A percentile compares a stretch with the other conserved stretches of the same genome.
phyloP scores from a whole-genome alignment of 2,113 vertebrate genomes.

The Todiramphus chloris region DNA sequence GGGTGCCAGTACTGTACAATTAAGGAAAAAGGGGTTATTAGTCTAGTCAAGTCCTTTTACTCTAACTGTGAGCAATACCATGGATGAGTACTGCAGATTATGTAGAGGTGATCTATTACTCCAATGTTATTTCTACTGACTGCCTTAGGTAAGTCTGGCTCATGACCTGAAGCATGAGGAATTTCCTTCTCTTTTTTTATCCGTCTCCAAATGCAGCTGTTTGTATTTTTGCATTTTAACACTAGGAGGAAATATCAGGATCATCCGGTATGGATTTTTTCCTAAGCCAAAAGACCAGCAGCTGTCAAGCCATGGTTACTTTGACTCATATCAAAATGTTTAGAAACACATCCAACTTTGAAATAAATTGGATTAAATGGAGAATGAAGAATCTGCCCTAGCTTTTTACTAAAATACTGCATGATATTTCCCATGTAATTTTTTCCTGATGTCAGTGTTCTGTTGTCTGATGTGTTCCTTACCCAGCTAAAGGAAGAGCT shows the following conservation, averaged over 20 bases:
- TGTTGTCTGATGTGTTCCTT: neutral
- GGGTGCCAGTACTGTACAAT: neutral
- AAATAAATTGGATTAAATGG: neutral
- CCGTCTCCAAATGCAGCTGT: neutral
- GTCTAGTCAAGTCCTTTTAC: neutral
- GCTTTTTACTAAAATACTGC: neutral
- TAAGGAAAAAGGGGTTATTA: neutral
- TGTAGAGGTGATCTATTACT: neutral
- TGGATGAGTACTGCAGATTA: neutral
- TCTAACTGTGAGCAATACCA: neutral
- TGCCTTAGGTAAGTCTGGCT: neutral
- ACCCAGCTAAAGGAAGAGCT: neutral
- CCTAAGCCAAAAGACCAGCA: neutral
- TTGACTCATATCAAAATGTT: neutral
- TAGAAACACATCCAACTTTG: neutral
- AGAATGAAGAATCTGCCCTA: neutral
- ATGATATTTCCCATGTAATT: neutral
- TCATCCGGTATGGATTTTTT: neutral
- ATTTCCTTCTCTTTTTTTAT: neutral
- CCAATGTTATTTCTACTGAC: neutral
- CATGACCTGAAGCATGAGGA: neutral
- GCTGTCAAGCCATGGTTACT: neutral
- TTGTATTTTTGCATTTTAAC: neutral
- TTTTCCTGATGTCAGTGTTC: neutral
- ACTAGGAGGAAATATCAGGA: rapidly evolving